A percentile compares a stretch with the other conserved stretches of the same genome.
Conservation (phyloP, 2,113 vertebrate species). For the Plecturocebus donacophilus region DNA sequence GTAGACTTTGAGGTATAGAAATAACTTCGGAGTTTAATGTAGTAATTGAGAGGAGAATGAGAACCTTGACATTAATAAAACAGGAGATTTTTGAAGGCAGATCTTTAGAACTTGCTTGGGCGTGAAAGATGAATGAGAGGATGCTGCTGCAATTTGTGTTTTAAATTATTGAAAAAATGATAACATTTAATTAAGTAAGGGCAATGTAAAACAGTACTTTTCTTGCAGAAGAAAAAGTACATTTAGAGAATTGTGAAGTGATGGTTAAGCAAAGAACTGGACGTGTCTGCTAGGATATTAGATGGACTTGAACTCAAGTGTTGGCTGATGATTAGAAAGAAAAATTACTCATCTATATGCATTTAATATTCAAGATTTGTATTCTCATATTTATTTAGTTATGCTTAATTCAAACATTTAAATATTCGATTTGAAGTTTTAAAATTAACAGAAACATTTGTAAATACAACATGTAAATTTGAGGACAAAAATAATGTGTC, state of each 20-base stretch:
- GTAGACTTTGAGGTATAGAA: not conserved
- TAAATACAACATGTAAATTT: slow-evolving; percentile 79
- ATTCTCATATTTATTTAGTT: slow-evolving; percentile 67
- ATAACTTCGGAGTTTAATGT: not conserved
- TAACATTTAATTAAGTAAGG: not conserved
- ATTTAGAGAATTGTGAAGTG: not conserved
- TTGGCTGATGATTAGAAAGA: not conserved
- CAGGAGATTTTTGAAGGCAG: not conserved
- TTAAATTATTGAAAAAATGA: not conserved
- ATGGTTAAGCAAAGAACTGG: not conserved
- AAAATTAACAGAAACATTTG: slow-evolving; percentile 81
- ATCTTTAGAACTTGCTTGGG: not conserved
- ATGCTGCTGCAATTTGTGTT: not conserved
- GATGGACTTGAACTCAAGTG: not conserved
- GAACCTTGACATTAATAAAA: not conserved
- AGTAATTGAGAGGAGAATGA: not conserved
- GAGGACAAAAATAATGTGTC: slow-evolving; percentile 71
- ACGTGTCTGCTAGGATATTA: not conserved
- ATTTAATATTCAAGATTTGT: slow-evolving; percentile 50
- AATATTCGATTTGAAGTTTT: slow-evolving; percentile 66
- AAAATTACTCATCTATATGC: slow-evolving; percentile 26
- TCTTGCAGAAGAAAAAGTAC: not conserved
- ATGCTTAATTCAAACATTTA: slow-evolving; percentile 67
- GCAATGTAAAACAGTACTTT: not conserved
- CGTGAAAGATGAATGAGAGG: not conserved